Conservation (phyloP, 2,113 vertebrate genomes). For the Neolamprologus kungweensis region DNA sequence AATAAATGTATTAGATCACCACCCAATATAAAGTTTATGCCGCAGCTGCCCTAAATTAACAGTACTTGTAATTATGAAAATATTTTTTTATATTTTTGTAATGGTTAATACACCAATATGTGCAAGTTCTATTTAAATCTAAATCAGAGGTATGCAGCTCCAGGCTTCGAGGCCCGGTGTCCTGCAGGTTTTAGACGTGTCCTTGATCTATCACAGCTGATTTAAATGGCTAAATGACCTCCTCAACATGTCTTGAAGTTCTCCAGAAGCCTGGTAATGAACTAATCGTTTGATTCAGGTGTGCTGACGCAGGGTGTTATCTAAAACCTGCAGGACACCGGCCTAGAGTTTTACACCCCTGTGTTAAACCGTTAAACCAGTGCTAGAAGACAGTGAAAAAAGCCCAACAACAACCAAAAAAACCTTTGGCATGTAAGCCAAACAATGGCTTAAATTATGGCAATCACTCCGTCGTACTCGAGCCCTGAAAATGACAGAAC, state of each 20-base stretch:
- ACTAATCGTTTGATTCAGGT: background rate
- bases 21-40: background rate
- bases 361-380: background rate
- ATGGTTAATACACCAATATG: background rate
- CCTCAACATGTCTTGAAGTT: too few species aligned
- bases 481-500: background rate
- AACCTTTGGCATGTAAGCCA: background rate
- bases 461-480: background rate
- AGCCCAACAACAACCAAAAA: background rate
- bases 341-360: background rate
- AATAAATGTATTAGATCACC: background rate
- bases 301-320: background rate
- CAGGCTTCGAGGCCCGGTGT: accelerated
- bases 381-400: background rate
- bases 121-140: background rate
- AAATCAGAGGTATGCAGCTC: background rate
- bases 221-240: background rate
- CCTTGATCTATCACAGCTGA: background rate
- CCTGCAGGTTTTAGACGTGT: background rate
- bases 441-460: background rate
- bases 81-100: background rate
- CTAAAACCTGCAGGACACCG: background rate
- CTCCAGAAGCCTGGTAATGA: background rate
- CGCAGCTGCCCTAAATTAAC: background rate
- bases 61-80: background rate